A percentile compares a stretch with the other conserved stretches of the same genome.
These are phyloP conservation scores for Mesorhabditis sp. DNA, from an alignment of 2,888 invertebrate species.

Conservation along the genomic window DNA sequence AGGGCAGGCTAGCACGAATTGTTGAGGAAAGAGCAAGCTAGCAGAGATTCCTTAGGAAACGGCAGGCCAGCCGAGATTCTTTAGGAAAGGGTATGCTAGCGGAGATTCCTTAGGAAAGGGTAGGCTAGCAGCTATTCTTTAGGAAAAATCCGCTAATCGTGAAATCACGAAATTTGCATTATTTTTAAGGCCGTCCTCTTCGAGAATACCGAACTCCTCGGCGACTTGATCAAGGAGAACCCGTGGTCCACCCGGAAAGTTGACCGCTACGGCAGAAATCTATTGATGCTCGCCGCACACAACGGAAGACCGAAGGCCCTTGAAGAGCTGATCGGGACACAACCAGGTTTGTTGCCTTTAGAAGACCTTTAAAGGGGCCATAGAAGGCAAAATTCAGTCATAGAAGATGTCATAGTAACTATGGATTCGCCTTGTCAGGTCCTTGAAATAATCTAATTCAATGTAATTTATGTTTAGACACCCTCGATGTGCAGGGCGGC, in stretches of 20 bases:
- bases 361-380: background rate
- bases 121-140: background rate
- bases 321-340: conserved; percentile 24
- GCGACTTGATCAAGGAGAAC: conserved; percentile 69
- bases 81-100: background rate
- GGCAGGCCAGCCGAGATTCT: no score
- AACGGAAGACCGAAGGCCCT: conserved; percentile 66
- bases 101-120: background rate
- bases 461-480: background rate
- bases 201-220: conserved; percentile 81
- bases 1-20: background rate
- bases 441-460: no score
- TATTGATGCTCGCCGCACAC: conserved; percentile 76
- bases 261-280: conserved; percentile 68
- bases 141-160: background rate
- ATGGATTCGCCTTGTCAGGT: background rate
- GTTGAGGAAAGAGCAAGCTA: background rate
- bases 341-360: background rate
- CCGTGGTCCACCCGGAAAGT: conserved; percentile 32
- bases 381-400: background rate
- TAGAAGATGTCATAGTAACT: background rate
- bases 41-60: background rate
- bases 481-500: background rate
- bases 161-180: background rate
- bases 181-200: conserved; percentile 71